Base-by-base conservation (phyloP, 2,113 vertebrate species). In the Varanus salvator region DNA sequence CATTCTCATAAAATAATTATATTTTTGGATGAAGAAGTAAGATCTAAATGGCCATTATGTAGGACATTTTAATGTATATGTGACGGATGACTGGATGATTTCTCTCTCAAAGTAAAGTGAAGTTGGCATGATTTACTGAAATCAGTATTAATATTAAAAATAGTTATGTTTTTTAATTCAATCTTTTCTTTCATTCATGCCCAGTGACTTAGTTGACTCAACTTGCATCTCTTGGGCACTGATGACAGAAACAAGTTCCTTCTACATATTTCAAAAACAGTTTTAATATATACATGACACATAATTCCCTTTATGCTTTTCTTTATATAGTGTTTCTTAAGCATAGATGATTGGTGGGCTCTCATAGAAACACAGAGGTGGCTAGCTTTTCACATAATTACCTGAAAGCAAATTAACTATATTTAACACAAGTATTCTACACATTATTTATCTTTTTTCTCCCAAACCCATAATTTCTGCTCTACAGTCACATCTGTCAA, bases 1-100 rank as follows among this genome's bases (percentile, higher is more conserved):
- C 25, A 76, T 93, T 96, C 96, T 92, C 91, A 88, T 90, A 86
- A 93, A 92, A 54, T 90, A 54, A 78, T 91, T 96, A 90, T 95
- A 84, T 90, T 93, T 96, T 95, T 93, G 94, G 25, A 90, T 87
- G 90, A 80, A 91, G 90, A 92, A 92, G 54, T 81, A 90, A 90
- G 29, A 89, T 86, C 92, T 87, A 89, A 3, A 2, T 91, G 84
- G 54, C 90, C 91, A 83, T 80, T 94, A 92, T 93, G 85, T 90
- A 86, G 92, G 81, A 86, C n/a, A 90, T 91, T 89, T n/a, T 82
- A 50, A 83, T 89, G 57, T 84, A 1, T 71, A 75, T 29, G 66
- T 90, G 64, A 89, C 89, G 93, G 89, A 88, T 94, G 87, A 78
- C 74, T 92, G 91, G 85, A 85, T 92, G 92, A 90, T 87, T 92